phyloP scores from a whole-genome alignment of 2,797 vertebrate genomes.

The Huso huso region DNA sequence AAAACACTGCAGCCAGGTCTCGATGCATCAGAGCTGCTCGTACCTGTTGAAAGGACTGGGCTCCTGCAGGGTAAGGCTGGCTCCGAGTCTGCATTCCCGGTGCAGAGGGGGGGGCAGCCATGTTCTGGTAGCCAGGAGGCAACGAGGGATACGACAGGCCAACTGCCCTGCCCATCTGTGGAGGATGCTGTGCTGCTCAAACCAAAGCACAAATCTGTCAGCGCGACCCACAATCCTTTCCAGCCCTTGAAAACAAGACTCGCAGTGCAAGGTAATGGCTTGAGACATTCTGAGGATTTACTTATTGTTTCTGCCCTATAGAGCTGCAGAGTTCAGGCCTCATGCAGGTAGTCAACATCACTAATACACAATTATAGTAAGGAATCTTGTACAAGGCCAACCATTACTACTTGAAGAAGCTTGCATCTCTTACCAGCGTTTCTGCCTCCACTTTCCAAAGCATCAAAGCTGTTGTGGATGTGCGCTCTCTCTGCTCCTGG shows the following conservation, averaged over 20 bases:
- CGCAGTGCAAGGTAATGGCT: not conserved
- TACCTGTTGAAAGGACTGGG: slow-evolving; percentile 81
- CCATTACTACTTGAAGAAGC: slow-evolving; percentile 10
- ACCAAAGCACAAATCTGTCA: slow-evolving; percentile 27
- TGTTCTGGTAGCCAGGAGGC: slow-evolving; percentile 81
- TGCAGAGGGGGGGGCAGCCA: slow-evolving; percentile 40
- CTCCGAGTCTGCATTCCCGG: slow-evolving; percentile 55
- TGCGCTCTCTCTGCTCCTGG: slow-evolving; percentile 18
- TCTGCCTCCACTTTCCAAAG: slow-evolving; percentile 74
- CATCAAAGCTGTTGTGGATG: slow-evolving; percentile 70
- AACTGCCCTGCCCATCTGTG: slow-evolving; percentile 60
- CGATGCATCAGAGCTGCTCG: not conserved
- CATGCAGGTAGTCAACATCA: not conserved
- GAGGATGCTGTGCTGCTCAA: slow-evolving; percentile 51
- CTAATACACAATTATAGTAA: slow-evolving; percentile 15
- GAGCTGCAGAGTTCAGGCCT: too few species aligned
- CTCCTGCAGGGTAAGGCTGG: slow-evolving; percentile 65
- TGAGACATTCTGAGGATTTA: too few species aligned
- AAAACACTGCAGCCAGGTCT: too few species aligned
- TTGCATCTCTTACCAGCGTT: slow-evolving; percentile 67
- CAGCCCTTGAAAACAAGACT: slow-evolving; percentile 5
- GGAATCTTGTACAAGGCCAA: slow-evolving; percentile 25
- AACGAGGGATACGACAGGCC: slow-evolving; percentile 78
- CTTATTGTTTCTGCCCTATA: too few species aligned
- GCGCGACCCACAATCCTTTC: slow-evolving; percentile 1